Evolutionary conservation across 2,888 invertebrate species (phyloP).

Genomic region (Archaeoteleia sp.): DNA sequence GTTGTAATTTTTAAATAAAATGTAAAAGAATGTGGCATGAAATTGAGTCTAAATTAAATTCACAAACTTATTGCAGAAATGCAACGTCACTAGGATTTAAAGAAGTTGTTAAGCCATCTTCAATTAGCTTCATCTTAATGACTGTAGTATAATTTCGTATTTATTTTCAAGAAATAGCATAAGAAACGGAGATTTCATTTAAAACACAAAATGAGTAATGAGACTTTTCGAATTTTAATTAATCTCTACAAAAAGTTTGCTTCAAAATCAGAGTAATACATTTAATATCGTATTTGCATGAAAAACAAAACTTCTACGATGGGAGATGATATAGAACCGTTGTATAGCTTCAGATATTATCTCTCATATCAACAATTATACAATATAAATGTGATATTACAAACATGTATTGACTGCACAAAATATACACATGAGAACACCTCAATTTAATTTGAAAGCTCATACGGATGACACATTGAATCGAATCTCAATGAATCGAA

Average conservation of each 20-base stretch:
- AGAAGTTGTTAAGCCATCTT: constrained; percentile 21
- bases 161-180: too few relatives aligned
- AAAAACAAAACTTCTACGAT: too few relatives aligned
- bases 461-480: too few relatives aligned
- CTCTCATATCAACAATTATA: constrained; percentile 18
- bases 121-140: constrained; percentile 26
- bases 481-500: constrained; percentile 57
- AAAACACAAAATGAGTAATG: too few relatives aligned
- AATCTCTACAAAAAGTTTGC: too few relatives aligned
- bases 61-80: constrained; percentile 36
- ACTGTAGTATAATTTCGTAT: constrained; percentile 23
- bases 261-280: too few relatives aligned
- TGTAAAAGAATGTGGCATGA: constrained; percentile 19
- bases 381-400: constrained; percentile 29
- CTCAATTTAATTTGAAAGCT: constrained; percentile 39
- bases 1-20: too few relatives aligned
- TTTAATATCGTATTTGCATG: too few relatives aligned
- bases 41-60: constrained; percentile 43
- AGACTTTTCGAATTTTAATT: too few relatives aligned
- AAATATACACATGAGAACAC: constrained; percentile 23
- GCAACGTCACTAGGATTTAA: constrained; percentile 19
- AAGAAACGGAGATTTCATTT: too few relatives aligned
- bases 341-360: too few relatives aligned
- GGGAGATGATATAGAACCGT: too few relatives aligned
- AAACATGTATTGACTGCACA: constrained; percentile 27